phyloP scores from a whole-genome alignment of 1,140 invertebrate genomes.

The Apis dorsata region DNA sequence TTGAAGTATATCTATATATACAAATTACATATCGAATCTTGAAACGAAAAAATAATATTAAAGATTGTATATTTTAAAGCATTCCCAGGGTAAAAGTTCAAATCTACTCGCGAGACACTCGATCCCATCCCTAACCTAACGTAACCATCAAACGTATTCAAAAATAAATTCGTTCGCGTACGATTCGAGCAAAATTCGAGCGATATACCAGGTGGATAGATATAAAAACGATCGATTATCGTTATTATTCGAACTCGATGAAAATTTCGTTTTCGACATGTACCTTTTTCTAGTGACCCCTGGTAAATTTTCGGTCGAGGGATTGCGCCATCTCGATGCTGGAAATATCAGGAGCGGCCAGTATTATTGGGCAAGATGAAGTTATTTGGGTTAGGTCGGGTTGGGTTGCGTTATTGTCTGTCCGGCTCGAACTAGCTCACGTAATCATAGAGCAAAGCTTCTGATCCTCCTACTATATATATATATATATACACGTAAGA shows the following conservation, averaged over 20 bases:
- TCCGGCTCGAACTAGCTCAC: conserved; percentile 61
- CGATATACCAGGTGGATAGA: background rate
- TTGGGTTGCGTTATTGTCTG: conserved; percentile 63
- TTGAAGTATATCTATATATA: too few relatives aligned
- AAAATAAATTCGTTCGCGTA: too few relatives aligned
- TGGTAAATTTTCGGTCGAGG: conserved; percentile 49
- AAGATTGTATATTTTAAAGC: background rate
- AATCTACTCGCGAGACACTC: too few relatives aligned
- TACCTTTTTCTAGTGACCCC: conserved; percentile 16
- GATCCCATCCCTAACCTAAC: too few relatives aligned
- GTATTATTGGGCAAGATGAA: conserved; percentile 67
- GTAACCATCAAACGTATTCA: too few relatives aligned
- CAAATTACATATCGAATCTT: background rate
- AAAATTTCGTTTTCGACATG: conserved; percentile 63
- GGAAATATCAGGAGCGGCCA: conserved; percentile 57
- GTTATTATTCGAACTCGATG: conserved; percentile 45
- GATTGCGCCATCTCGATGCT: conserved; percentile 48
- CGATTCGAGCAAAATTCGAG: too few relatives aligned
- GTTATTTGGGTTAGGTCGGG: conserved; percentile 68
- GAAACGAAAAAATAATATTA: too few relatives aligned
- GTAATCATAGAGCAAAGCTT: conserved; percentile 69
- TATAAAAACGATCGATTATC: conserved; percentile 22
- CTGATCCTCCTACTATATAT: conserved; percentile 56
- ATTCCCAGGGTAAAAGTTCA: background rate
- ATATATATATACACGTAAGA: conserved; percentile 44